Evolutionary conservation across 2,113 vertebrate species (phyloP).

Genomic region (Chaetodon trifascialis): DNA sequence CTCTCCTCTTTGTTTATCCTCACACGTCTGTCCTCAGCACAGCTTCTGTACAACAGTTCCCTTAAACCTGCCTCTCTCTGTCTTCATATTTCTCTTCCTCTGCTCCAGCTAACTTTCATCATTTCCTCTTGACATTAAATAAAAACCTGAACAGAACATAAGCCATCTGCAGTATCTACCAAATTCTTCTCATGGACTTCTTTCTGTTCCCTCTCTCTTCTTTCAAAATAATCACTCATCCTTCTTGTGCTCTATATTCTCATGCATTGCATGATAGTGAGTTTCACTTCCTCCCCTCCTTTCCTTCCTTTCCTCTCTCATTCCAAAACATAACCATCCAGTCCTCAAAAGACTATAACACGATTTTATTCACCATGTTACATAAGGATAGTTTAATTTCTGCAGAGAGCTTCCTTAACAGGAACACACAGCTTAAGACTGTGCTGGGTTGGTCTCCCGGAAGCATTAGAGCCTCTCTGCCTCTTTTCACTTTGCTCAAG

Average conservation of each 20-base stretch:
- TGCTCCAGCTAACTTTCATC: neutral
- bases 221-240: neutral
- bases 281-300: neutral
- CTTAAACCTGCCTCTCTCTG: neutral
- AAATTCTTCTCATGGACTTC: neutral
- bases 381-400: constrained; percentile 30
- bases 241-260: neutral
- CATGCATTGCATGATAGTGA: neutral
- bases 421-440: neutral
- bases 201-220: neutral
- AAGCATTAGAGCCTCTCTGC: constrained; percentile 9
- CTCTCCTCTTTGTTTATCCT: constrained; percentile 4
- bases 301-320: neutral
- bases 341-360: neutral
- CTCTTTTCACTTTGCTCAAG: constrained; percentile 25
- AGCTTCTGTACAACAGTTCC: constrained; percentile 2
- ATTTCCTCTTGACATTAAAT: neutral
- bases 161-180: neutral
- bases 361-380: constrained; percentile 40
- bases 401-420: constrained; percentile 11
- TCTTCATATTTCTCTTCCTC: neutral
- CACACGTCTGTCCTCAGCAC: constrained; percentile 3
- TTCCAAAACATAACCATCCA: neutral
- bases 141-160: neutral
- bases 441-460: neutral